These are phyloP conservation scores for Philaethria dido DNA, from an alignment of 2,888 invertebrate genomes.

Conservation along the genomic window DNA sequence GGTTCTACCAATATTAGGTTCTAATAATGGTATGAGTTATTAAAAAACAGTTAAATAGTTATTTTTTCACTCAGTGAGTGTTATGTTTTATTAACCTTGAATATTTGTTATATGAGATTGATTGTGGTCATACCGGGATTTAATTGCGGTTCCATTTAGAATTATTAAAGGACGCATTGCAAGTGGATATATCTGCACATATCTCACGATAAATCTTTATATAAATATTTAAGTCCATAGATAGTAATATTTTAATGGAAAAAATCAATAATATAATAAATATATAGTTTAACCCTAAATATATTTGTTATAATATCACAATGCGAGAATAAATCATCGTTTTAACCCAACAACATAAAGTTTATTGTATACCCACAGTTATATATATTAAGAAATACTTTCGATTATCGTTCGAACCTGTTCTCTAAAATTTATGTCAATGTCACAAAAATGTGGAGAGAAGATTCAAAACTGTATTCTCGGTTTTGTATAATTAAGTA, in stretches of 20 bases:
- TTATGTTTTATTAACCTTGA: slow-evolving; percentile 6
- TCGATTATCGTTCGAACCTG: slow-evolving; percentile 65
- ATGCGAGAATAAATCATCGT: not conserved
- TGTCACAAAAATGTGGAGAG: slow-evolving; percentile 68
- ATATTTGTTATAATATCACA: slow-evolving; percentile 2
- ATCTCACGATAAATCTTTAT: not conserved
- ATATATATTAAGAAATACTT: slow-evolving; percentile 54
- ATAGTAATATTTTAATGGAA: no score
- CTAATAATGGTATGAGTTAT: not conserved
- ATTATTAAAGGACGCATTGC: slow-evolving; percentile 7
- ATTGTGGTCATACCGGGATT: not conserved
- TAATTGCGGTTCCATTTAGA: slow-evolving; percentile 11
- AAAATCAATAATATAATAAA: no score
- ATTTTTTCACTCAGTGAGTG: no score
- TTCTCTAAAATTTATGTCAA: slow-evolving; percentile 72
- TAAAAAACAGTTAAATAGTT: not conserved
- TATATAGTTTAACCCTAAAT: no score
- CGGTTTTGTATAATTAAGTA: slow-evolving; percentile 47
- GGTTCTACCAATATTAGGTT: no score
- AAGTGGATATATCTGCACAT: not conserved
- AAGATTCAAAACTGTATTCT: slow-evolving; percentile 53
- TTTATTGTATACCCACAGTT: slow-evolving; percentile 1
- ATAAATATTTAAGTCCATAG: not conserved
- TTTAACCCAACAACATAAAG: not conserved
- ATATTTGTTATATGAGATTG: not conserved